Base-by-base conservation (phyloP, 37 sponge, comb jelly and placozoan species). In the Beroe ovata region DNA sequence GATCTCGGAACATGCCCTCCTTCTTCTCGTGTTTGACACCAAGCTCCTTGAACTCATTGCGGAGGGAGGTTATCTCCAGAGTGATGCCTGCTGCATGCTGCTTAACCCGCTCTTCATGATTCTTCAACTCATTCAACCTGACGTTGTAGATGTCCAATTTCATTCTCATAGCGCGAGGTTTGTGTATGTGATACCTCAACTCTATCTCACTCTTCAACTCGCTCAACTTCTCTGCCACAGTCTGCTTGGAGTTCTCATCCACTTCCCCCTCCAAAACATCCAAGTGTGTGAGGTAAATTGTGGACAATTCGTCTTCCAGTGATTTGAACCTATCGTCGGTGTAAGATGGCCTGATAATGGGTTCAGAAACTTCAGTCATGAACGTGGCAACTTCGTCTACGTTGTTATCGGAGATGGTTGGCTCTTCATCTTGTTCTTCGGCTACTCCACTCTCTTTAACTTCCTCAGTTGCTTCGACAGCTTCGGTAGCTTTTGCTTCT, bases 81-180 rank as follows among this genome's bases (percentile, higher is more conserved):
- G 41, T 42, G 19, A 77, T 25, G 18, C 84, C 84, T n/a, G 84
- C 84, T 1, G 38, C 42, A 20, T 77, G 84, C 47, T 77, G 84
- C 84, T 77, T 77, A 0, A 77, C 84, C 22, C 84, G 26, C 22
- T 77, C 84, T 3, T 77, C 84, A 54, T 77, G 84, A 29, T 42
- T 42, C 84, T 77, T 77, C 84, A 77, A 35, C 47, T 77, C 84
- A 29, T 77, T 77, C 84, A 77, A 23, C 28, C 84, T 11, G 23
- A 77, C 84, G 54, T 77, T 77, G 84, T 77, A 77, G 47, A 77
- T 77, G 84, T 77, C 84, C 42, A 77, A 25, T 29, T 77, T 77
- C 84, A 77, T 77, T 14, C 84, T 8, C 35, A 36, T 77, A 23
- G 38, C 54, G 8, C 84, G 35, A 36, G 84, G 84, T 42, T 39